phyloP scores from a whole-genome alignment of 2,113 vertebrate genomes.

The Ictidomys tridecemlineatus region DNA sequence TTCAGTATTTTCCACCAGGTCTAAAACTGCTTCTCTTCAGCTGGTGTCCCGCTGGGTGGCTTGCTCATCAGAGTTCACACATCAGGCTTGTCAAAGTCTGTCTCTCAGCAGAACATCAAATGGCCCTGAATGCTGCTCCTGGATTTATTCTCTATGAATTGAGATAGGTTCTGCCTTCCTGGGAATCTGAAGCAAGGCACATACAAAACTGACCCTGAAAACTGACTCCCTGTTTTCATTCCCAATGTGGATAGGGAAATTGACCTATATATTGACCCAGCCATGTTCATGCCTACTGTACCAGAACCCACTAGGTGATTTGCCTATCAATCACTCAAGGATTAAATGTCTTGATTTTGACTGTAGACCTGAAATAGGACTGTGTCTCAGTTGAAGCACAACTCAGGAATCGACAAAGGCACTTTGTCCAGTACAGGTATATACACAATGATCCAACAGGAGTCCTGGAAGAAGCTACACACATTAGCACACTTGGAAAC shows the following conservation, averaged over 20 bases:
- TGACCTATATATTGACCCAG: background rate
- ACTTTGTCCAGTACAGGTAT: background rate
- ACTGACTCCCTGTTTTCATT: background rate
- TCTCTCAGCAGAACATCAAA: background rate
- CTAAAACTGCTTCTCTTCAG: background rate
- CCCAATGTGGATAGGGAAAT: no score
- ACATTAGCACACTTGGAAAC: background rate
- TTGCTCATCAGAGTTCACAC: background rate
- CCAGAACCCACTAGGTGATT: background rate
- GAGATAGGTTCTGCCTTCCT: background rate
- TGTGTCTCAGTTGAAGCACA: background rate
- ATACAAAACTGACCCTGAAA: background rate
- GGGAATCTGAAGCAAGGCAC: background rate
- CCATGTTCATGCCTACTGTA: background rate
- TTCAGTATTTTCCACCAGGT: background rate
- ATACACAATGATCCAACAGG: background rate
- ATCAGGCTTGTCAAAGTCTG: background rate
- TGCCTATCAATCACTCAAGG: background rate
- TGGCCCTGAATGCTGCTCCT: background rate
- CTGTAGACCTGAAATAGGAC: background rate
- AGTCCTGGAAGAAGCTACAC: background rate
- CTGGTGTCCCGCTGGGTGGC: background rate
- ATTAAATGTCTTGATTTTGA: background rate
- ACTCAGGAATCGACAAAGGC: background rate
- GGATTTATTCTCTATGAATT: no score